Percentiles rank a stretch among this genome's conserved stretches.
phyloP scores from a whole-genome alignment of 1,140 invertebrate species.

The Brachionus paranguensis region DNA sequence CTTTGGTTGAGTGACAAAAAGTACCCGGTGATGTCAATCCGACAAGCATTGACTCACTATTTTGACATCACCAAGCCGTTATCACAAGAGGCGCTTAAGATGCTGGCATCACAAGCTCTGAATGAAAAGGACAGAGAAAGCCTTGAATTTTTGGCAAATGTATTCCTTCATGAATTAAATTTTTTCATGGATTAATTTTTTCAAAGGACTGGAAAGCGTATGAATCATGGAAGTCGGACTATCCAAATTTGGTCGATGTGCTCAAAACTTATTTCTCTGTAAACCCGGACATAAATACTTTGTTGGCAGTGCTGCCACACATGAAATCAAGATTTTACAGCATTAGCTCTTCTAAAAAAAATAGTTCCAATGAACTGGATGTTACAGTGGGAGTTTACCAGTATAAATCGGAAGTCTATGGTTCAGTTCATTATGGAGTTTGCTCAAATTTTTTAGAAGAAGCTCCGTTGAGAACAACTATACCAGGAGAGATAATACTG shows the following conservation, averaged over 20 bases:
- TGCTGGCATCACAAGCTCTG: conserved; percentile 72
- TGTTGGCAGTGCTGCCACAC: conserved; percentile 74
- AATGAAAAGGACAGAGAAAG: conserved; percentile 67
- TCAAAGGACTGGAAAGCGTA: conserved; percentile 57
- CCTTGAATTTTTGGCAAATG: conserved; percentile 62
- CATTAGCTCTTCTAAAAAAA: conserved; percentile 74
- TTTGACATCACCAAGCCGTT: conserved; percentile 87
- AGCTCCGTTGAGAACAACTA: conserved; percentile 50
- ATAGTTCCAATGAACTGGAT: conserved; percentile 70
- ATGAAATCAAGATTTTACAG: conserved; percentile 88
- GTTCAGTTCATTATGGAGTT: conserved; percentile 70
- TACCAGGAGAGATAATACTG: conserved; percentile 70
- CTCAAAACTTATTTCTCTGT: conserved; percentile 88
- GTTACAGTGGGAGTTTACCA: conserved; percentile 83
- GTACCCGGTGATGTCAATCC: conserved; percentile 69
- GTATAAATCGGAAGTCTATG: conserved; percentile 71
- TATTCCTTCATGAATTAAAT: not conserved
- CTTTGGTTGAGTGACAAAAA: conserved; percentile 78
- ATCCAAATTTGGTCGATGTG: conserved; percentile 88
- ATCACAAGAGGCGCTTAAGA: conserved; percentile 73
- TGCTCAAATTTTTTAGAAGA: conserved; percentile 77
- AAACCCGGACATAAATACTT: conserved; percentile 71
- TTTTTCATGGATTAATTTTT: not conserved
- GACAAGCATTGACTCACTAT: conserved; percentile 72
- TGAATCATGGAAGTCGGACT: conserved; percentile 80